These are phyloP conservation scores for Trimorus sp. DNA, from an alignment of 2,888 invertebrate genomes.

Conservation along the genomic window DNA sequence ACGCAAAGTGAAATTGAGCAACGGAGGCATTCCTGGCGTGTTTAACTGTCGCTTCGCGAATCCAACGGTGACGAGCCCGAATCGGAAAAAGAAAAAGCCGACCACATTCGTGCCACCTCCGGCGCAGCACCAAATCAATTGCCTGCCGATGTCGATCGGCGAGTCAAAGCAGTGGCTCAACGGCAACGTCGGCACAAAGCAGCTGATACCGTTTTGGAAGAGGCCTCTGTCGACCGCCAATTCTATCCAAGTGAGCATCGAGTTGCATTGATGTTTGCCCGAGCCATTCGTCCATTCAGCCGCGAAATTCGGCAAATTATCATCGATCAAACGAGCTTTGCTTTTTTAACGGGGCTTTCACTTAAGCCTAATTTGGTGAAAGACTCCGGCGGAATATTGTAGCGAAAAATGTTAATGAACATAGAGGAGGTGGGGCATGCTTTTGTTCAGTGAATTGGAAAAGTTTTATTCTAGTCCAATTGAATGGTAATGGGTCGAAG, in stretches of 20 bases:
- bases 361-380: too few relatives aligned
- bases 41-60: slow-evolving; percentile 94
- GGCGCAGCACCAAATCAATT: slow-evolving; percentile 80
- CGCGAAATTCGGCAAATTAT: too few relatives aligned
- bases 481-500: too few relatives aligned
- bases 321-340: too few relatives aligned
- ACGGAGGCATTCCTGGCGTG: slow-evolving; percentile 88
- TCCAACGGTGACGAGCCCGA: slow-evolving; percentile 86
- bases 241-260: slow-evolving; percentile 74
- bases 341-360: too few relatives aligned
- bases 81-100: slow-evolving; percentile 94
- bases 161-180: slow-evolving; percentile 77
- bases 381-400: too few relatives aligned
- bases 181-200: slow-evolving; percentile 74
- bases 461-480: too few relatives aligned
- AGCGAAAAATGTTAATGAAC: too few relatives aligned
- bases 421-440: too few relatives aligned
- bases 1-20: slow-evolving; percentile 77
- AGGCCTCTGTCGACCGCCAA: slow-evolving; percentile 85
- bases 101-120: slow-evolving; percentile 92
- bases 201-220: slow-evolving; percentile 88
- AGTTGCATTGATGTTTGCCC: too few relatives aligned
- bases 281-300: too few relatives aligned
- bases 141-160: slow-evolving; percentile 69
- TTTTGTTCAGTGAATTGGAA: too few relatives aligned